Evolutionary conservation across 2,113 vertebrate genomes (phyloP), one percentile per base, ranked within the genome.

Genomic region (Paradoxurus hermaphroditus): DNA sequence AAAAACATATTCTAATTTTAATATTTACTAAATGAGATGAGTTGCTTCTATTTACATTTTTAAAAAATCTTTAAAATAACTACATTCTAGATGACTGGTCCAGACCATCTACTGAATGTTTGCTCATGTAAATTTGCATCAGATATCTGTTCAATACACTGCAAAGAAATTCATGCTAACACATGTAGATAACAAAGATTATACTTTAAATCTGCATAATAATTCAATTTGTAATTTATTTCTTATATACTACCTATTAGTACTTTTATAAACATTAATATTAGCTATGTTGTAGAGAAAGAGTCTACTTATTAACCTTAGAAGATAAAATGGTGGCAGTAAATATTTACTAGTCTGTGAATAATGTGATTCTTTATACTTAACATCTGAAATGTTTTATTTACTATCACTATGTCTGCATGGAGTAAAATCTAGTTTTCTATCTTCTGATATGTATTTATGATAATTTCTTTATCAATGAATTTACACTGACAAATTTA

Each of bases 111-210:
- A 96, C 86, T 97, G 73, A 98, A 97, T 98, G 89, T 95, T 98
- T 98, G 89, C 83, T 98, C 95, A 92, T 98, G 95, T 97, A 98
- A 98, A 97, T 97, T 98, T 98, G 77, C 88, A 94, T 95, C 86
- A 96, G 68, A 98, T 98, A 98, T 98, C 92, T 95, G 95, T 97
- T 94, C 98, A 83, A 77, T 97, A 87, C 67, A 86, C 77, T 97
- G 90, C 46, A 87, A 97, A 97, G 72, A 68, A 98, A 97, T 98
- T 98, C 98, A 75, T 97, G 36, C 90, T 98, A 92, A 98, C 78
- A 98, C 41, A 72, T 98, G 97, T 97, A 98, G 77, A 94, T 98
- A 98, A 97, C 86, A 98, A 97, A 97, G 62, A 97, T 97, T 98
- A 86, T 18, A 90, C 91, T 98, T 98, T 97, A 90, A 98, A 96